Evolutionary conservation across 2,113 vertebrate genomes (phyloP), one percentile per base, ranked within the genome.

Genomic region (Anser brachyrhynchus): DNA sequence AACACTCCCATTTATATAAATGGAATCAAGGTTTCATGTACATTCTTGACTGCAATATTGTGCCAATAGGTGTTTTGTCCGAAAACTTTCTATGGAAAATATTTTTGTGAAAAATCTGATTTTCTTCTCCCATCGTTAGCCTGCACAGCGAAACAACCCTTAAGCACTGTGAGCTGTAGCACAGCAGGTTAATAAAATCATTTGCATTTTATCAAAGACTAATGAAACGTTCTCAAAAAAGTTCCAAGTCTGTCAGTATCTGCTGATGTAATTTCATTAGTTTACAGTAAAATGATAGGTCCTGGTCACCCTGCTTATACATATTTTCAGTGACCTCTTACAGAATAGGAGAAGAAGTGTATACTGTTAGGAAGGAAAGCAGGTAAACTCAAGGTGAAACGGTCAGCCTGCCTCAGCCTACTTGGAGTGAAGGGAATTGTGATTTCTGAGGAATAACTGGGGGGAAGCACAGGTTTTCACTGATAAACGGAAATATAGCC

Each of bases 131-230:
- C 11, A 14, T 66, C 66, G 33, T 74, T 70, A 86, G 19, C 61
- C 18, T 39, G 2, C 19, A 29, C 37, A 67, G 58, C 15, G 61
- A 71, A 66, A 59, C 46, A 75, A 49, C 6, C n/a, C 20, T 21
- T 62, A 59, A 58, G 25, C 20, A 72, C 26, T 21, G n/a, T 58
- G 61, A 28, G 23, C 16, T 75, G 28, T 80, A 52, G 18, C 75
- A 43, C 46, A 46, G 35, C 21, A 61, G 33, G 20, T 80, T 74
- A 90, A 75, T 23, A 75, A 84, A 89, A 41, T 86, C 2, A 51
- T 86, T 71, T 94, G 21, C 35, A 46, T 84, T 91, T 72, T 88
- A 69, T 92, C 26, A 82, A 70, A 71, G 69, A 44, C 15, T 88
- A 84, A 46, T 29, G 33, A 87, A 84, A 9, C 58, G 17, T 66